Conservation (phyloP, 2,888 invertebrate genomes). For the Hemithea aestivaria region DNA sequence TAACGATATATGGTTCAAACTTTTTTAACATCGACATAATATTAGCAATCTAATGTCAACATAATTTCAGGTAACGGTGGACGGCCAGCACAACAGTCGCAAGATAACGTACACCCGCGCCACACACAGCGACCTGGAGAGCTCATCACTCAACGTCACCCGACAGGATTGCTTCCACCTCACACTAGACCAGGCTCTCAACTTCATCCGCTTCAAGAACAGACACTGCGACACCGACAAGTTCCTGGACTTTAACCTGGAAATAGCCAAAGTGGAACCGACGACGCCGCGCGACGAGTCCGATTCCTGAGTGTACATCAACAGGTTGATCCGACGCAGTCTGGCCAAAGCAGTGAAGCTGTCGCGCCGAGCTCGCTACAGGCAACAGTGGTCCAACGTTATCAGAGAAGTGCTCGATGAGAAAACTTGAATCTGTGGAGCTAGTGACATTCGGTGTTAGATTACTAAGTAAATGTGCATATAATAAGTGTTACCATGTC, state of each 20-base stretch:
- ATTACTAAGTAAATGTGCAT: no score
- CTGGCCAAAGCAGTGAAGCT: conserved; percentile 9
- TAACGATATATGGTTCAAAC: no score
- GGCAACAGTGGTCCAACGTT: conserved; percentile 3
- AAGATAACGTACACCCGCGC: conserved; percentile 53
- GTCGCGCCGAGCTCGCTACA: conserved; percentile 4
- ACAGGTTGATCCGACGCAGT: conserved; percentile 10
- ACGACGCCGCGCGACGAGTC: conserved; percentile 33
- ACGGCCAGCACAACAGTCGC: conserved; percentile 52
- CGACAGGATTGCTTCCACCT: conserved; percentile 68
- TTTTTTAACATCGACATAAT: no score
- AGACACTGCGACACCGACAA: conserved; percentile 53
- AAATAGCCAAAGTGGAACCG: conserved; percentile 34
- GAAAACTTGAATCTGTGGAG: background rate
- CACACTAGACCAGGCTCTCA: conserved; percentile 59
- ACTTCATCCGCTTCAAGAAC: conserved; percentile 57
- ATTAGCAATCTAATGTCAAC: no score
- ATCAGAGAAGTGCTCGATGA: conserved; percentile 2
- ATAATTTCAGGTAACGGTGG: conserved; percentile 45
- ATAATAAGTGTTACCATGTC: no score
- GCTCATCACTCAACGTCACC: conserved; percentile 46
- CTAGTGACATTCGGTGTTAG: background rate
- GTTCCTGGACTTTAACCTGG: conserved; percentile 46
- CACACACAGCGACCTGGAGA: conserved; percentile 68
- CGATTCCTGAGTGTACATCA: conserved; percentile 33